Evolutionary conservation across 2,888 invertebrate species (phyloP), one percentile per base, ranked within the genome.

Genomic region (Calameuta pallipes): DNA sequence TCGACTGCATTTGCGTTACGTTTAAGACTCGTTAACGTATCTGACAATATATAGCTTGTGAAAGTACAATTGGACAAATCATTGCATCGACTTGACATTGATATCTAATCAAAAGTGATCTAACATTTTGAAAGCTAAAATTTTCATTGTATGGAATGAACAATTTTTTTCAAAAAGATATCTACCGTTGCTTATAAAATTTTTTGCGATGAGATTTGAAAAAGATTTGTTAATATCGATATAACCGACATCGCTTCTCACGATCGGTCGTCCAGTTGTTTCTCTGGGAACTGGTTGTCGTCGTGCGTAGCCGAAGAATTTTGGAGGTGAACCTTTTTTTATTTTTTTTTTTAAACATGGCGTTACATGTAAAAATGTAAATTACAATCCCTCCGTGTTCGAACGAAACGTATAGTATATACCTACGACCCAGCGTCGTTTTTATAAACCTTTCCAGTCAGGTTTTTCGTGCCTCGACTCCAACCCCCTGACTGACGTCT

Each of bases 401-500:
- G 12, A 71, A 31, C 12, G 30, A 23, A 71, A 33, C 31, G 56
- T 56, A 56, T 31, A 31, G n/a, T 23, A 23, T 56, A 56, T 56
- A 23, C 56, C 23, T 56, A 56, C 23, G 71, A 71, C 31, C 31
- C 71, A 71, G 33, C 71, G 71, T 71, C 71, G 31, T 71, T 71
- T 30, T 71, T 71, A 71, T 71, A 31, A 33, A 33, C 71, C 31
- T 31, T 34, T 34, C 71, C 71, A 34, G 71, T 71, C 71, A 34
- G 71, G 56, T 56, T 56, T 56, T 56, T 23, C 56, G 56, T 56
- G 71, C 71, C 12, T 71, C 71, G 71, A 71, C 31, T 31, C 31
- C 71, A 31, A 71, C 71, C 71, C 31, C 12, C 31, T 71, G 76
- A 34, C 73, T 79, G 76, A 79, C 76, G 74, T 79, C 76, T 79